phyloP scores from a whole-genome alignment of 1,140 invertebrate genomes.

The Zelostemma sp. region DNA sequence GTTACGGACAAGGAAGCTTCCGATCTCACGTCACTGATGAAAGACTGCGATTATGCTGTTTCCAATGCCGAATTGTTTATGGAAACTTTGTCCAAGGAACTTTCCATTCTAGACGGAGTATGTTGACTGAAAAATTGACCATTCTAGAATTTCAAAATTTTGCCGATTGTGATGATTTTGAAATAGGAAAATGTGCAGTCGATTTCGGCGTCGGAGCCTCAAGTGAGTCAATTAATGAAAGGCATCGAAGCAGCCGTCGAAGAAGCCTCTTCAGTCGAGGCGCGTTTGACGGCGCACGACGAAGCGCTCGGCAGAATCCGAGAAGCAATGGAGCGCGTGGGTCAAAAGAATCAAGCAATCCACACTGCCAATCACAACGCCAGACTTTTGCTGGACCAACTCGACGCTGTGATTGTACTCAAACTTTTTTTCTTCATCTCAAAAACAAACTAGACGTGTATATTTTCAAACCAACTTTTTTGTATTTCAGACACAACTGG shows the following conservation, averaged over 20 bases:
- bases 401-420: slow-evolving; percentile 87
- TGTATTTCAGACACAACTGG: slow-evolving; percentile 74
- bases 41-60: slow-evolving; percentile 83
- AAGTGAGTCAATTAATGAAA: slow-evolving; percentile 88
- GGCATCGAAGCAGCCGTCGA: slow-evolving; percentile 84
- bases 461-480: slow-evolving; percentile 9
- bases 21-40: slow-evolving; percentile 80
- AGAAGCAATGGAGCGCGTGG: slow-evolving; percentile 90
- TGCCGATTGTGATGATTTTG: not conserved
- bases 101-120: slow-evolving; percentile 87
- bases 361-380: slow-evolving; percentile 90
- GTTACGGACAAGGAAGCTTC: slow-evolving; percentile 84
- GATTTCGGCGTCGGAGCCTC: slow-evolving; percentile 85
- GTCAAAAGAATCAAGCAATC: slow-evolving; percentile 91
- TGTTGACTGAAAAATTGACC: slow-evolving; percentile 50
- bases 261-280: slow-evolving; percentile 83
- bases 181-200: slow-evolving; percentile 85
- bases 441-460: not conserved
- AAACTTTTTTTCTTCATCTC: slow-evolving; percentile 46
- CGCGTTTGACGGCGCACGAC: slow-evolving; percentile 81
- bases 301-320: slow-evolving; percentile 84
- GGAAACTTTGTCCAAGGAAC: slow-evolving; percentile 83
- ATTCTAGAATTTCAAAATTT: slow-evolving; percentile 12
- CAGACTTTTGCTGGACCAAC: slow-evolving; percentile 80
- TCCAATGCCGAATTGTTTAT: slow-evolving; percentile 90